Conservation (phyloP, 2,888 invertebrate genomes). For the Phyllotreta cruciferae region DNA sequence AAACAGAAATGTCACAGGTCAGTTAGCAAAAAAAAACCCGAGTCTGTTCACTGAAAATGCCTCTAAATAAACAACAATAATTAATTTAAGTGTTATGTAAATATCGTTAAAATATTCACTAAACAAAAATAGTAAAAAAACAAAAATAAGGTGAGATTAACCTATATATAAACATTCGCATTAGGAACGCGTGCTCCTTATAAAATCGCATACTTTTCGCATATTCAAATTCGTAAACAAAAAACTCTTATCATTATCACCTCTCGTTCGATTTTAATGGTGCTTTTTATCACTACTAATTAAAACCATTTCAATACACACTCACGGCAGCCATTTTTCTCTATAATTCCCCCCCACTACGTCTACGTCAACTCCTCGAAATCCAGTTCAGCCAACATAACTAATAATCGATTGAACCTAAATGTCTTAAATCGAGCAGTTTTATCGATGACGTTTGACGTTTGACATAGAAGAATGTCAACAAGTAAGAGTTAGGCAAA, state of each 20-base stretch:
- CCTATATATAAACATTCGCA: constrained; percentile 56
- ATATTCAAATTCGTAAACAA: constrained; percentile 32
- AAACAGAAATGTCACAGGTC: constrained; percentile 35
- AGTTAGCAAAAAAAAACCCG: constrained; percentile 17
- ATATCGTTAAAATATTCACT: constrained; percentile 26
- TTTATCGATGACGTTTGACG: too few relatives aligned
- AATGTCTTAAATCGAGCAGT: too few relatives aligned
- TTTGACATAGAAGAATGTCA: too few relatives aligned
- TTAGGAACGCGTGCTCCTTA: constrained; percentile 25
- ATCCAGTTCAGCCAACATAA: too few relatives aligned
- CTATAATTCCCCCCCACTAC: constrained; percentile 53
- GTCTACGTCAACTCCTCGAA: too few relatives aligned
- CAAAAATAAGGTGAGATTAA: constrained; percentile 52
- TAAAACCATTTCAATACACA: constrained; percentile 55
- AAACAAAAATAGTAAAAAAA: constrained; percentile 40
- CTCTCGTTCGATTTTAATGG: constrained; percentile 47
- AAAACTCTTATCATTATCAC: constrained; percentile 46
- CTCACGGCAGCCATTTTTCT: constrained; percentile 60
- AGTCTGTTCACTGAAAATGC: constrained; percentile 18
- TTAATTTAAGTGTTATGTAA: constrained; percentile 21
- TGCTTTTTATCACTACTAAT: constrained; percentile 55
- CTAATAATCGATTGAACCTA: too few relatives aligned
- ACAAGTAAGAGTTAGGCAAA: too few relatives aligned
- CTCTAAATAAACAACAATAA: neutral
- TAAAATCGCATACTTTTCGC: constrained; percentile 15